Base-by-base conservation (phyloP, 2,113 vertebrate species). In the Brachypodius melanocephalos region DNA sequence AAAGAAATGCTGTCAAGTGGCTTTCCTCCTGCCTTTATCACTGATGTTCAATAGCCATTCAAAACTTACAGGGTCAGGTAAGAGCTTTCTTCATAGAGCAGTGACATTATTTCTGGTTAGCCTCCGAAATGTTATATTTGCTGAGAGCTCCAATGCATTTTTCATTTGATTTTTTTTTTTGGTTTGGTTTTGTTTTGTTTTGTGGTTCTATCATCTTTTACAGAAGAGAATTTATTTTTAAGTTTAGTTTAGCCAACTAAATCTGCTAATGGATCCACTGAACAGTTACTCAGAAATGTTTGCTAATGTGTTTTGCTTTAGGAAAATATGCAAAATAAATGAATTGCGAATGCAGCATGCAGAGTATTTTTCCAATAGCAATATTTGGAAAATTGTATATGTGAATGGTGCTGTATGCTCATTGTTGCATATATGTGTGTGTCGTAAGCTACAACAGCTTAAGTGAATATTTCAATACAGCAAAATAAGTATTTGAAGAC, bases 31-130 rank as follows among this genome's bases (percentile, higher is more conserved):
- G 96, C 96, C 95, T 93, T 97, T 96, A 78, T 96, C 96, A 95
- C 83, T 97, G 96, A 95, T 97, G 96, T 95, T 97, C 96, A 95
- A 48, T 97, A 96, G 73, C 96, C 96, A 96, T 97, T 97, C 96
- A 97, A 97, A 97, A 97, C 95, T 97, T 92, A 68, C 40, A 97
- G 94, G 96, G 96, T 93, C 94, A 97, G 96, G 96, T 97, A 97
- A 97, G 96, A 97, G 89, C 91, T 96, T 96, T 96, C 86, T 95
- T 97, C 75, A 86, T 97, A 96, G 96, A 97, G 95, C 94, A 97
- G 96, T 96, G 95, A 84, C 86, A 57, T 96, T 90, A 92, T 95
- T 96, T 92, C 80, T 92, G 83, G 86, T 81, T 95, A 97, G 93
- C 86, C 89, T 93, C 89, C 46, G 0, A 43, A 83, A 89, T 95